Evolutionary conservation across 2,797 vertebrate species (phyloP).

Genomic region (Eidolon dupreanum): DNA sequence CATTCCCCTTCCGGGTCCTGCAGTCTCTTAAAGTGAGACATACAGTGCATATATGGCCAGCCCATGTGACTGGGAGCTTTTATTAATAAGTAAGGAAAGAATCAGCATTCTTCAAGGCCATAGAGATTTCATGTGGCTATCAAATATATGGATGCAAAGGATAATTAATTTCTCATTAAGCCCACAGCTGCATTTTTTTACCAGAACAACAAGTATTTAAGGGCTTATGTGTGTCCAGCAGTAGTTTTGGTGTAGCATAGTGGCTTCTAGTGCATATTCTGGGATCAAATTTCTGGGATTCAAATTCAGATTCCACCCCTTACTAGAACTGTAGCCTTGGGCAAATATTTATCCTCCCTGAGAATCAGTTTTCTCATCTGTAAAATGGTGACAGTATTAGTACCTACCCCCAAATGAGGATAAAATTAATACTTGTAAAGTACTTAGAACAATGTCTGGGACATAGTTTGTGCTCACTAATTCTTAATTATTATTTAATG

Average conservation of each 20-base stretch:
- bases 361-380: not conserved
- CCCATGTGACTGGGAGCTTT: not conserved
- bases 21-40: not conserved
- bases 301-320: not conserved
- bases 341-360: not conserved
- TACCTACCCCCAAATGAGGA: not conserved
- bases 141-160: conserved; percentile 30
- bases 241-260: not conserved
- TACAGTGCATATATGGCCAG: not conserved
- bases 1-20: not conserved
- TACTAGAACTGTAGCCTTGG: not conserved
- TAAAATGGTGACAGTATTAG: not conserved
- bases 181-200: not conserved
- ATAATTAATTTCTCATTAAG: conserved; percentile 58
- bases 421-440: not conserved
- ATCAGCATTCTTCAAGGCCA: conserved; percentile 50
- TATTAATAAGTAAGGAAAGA: conserved; percentile 11
- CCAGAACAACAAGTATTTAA: not conserved
- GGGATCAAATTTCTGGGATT: not conserved
- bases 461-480: rapidly evolving
- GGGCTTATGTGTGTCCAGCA: too few species aligned
- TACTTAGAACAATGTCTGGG: not conserved
- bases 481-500: not conserved
- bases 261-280: not conserved
- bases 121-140: conserved; percentile 30